A percentile compares a stretch with the other conserved stretches of the same genome.
Conservation (phyloP, 2,888 invertebrate genomes). For the Erebia ligea region DNA sequence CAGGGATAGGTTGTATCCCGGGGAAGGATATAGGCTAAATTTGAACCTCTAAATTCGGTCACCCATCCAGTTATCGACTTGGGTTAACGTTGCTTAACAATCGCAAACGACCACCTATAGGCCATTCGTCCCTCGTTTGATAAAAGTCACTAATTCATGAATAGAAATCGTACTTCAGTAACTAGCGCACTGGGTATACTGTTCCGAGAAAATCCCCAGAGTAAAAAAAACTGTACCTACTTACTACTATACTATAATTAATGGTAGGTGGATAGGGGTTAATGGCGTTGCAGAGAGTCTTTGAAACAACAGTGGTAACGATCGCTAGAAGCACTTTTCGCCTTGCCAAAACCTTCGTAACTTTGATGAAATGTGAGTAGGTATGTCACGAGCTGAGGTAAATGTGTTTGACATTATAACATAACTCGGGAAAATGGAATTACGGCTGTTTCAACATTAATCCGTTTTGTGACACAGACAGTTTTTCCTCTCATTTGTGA, state of each 20-base stretch:
- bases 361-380: constrained; percentile 9
- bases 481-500: constrained; percentile 15
- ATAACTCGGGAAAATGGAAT: constrained; percentile 24
- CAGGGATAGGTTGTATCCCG: too few species aligned
- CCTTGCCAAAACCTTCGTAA: constrained; percentile 3
- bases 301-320: not conserved
- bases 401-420: constrained; percentile 20
- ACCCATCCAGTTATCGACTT: too few species aligned
- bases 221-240: too few species aligned
- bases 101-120: too few species aligned
- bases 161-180: too few species aligned
- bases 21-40: too few species aligned
- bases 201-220: too few species aligned
- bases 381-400: constrained; percentile 1
- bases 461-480: constrained; percentile 14
- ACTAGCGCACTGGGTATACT: too few species aligned
- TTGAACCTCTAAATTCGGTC: too few species aligned
- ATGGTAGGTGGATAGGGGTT: not conserved
- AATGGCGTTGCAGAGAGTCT: not conserved
- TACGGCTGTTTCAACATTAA: constrained; percentile 17
- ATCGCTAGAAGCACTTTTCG: not conserved
- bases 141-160: too few species aligned
- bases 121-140: too few species aligned
- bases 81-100: too few species aligned
- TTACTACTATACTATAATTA: not conserved